A percentile compares a stretch with the other conserved stretches of the same genome.
Conservation (phyloP, 2,888 invertebrate species). For the Protophormia terraenovae region DNA sequence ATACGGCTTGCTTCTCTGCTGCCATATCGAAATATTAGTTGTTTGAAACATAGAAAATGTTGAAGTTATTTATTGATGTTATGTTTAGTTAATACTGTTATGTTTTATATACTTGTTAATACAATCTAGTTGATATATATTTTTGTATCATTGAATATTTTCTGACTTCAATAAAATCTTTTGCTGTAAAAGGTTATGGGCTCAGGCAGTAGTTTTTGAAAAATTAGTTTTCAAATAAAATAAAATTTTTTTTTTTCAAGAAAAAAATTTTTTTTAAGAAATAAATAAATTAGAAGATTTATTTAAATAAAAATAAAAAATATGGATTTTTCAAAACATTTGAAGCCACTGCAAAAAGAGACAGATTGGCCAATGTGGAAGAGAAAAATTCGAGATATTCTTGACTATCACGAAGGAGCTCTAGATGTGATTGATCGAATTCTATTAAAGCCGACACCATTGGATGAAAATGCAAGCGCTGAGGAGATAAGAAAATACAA, state of each 20-base stretch:
- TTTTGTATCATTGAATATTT: no score
- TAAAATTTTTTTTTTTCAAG: not conserved
- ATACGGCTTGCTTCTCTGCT: no score
- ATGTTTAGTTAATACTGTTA: no score
- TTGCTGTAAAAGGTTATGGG: not conserved
- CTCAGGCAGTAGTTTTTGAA: not conserved
- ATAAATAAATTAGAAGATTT: no score
- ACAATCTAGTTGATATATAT: no score
- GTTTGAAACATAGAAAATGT: no score
- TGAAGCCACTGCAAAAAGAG: not conserved
- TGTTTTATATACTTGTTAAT: no score
- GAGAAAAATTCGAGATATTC: not conserved
- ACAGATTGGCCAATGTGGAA: conserved; percentile 29
- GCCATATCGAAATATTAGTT: no score
- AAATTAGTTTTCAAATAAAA: not conserved
- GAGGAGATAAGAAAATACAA: not conserved
- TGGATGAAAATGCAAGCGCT: not conserved
- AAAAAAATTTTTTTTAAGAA: not conserved
- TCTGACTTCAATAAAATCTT: not conserved
- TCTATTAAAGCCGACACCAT: not conserved
- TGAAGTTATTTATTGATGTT: no score
- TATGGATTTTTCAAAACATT: no score
- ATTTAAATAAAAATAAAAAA: no score
- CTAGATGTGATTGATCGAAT: not conserved
- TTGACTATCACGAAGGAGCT: not conserved